Percentiles rank a stretch among this genome's conserved stretches.
Evolutionary conservation across 2,797 vertebrate species (phyloP).

Genomic region (Sebastes nivosus): DNA sequence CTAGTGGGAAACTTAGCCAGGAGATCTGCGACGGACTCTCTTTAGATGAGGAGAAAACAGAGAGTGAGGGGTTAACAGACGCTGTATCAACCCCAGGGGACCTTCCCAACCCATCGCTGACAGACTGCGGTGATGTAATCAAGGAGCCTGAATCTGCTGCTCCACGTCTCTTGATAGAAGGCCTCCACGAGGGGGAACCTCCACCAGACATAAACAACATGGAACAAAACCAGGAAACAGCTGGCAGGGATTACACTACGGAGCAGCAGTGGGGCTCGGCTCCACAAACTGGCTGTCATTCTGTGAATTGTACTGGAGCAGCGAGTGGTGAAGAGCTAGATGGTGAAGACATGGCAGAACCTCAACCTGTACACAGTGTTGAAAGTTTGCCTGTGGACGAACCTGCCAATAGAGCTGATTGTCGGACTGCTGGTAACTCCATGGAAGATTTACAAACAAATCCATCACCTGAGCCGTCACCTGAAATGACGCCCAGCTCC

Average conservation of each 20-base stretch:
- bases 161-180: constrained; percentile 66
- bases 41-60: constrained; percentile 17
- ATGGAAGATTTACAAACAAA: constrained; percentile 2
- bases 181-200: constrained; percentile 69
- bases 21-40: constrained; percentile 13
- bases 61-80: constrained; percentile 49
- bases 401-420: not conserved
- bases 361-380: constrained; percentile 8
- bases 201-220: constrained; percentile 72
- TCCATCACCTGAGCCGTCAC: not conserved
- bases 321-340: constrained; percentile 24
- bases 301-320: constrained; percentile 45
- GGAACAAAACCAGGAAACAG: constrained; percentile 83
- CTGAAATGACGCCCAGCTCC: constrained; percentile 7
- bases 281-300: constrained; percentile 50
- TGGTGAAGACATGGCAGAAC: constrained; percentile 12
- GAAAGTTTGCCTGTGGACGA: constrained; percentile 27
- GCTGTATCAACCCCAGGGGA: constrained; percentile 22
- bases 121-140: constrained; percentile 57
- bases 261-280: constrained; percentile 50
- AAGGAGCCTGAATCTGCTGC: constrained; percentile 52
- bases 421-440: not conserved
- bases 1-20: not conserved
- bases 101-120: constrained; percentile 35
- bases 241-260: constrained; percentile 70